phyloP scores from a whole-genome alignment of 2,113 vertebrate species.

The Callionymus lyra region DNA sequence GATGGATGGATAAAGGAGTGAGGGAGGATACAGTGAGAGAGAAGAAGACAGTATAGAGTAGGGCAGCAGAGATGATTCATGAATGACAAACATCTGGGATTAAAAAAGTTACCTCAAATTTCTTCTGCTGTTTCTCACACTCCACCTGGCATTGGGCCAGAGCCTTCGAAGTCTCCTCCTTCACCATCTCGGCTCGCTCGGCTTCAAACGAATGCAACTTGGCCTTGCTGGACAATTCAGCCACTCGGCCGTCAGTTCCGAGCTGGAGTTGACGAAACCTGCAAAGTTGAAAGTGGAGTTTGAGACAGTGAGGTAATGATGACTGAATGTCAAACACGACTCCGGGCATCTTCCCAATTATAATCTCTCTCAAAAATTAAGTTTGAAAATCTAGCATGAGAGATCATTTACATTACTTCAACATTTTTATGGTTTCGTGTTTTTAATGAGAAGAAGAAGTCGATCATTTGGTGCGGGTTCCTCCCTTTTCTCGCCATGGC shows the following conservation, averaged over 20 bases:
- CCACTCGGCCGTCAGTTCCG: slow-evolving; percentile 77
- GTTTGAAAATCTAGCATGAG: too few relatives aligned
- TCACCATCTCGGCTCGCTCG: slow-evolving; percentile 82
- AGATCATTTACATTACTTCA: too few relatives aligned
- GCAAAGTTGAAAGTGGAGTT: slow-evolving; percentile 9
- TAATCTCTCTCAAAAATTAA: too few relatives aligned
- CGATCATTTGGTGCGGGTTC: slow-evolving; percentile 3
- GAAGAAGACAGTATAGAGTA: too few relatives aligned
- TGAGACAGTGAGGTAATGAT: not conserved
- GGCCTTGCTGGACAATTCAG: slow-evolving; percentile 84
- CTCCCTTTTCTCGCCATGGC: not conserved
- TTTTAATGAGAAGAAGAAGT: too few relatives aligned
- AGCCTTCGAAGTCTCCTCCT: slow-evolving; percentile 83
- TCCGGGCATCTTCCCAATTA: too few relatives aligned
- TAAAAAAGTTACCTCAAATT: slow-evolving; percentile 81
- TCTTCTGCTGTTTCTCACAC: slow-evolving; percentile 95
- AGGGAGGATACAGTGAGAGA: too few relatives aligned
- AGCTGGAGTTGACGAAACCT: slow-evolving; percentile 87
- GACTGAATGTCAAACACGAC: not conserved
- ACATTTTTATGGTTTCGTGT: too few relatives aligned
- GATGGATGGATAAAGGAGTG: too few relatives aligned
- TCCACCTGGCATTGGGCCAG: slow-evolving; percentile 89
- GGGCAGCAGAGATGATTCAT: too few relatives aligned
- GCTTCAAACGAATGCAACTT: slow-evolving; percentile 89
- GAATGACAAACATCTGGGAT: too few relatives aligned